Evolutionary conservation across 1,140 invertebrate species (phyloP).

Genomic region (Trypoxylus dichotomus): DNA sequence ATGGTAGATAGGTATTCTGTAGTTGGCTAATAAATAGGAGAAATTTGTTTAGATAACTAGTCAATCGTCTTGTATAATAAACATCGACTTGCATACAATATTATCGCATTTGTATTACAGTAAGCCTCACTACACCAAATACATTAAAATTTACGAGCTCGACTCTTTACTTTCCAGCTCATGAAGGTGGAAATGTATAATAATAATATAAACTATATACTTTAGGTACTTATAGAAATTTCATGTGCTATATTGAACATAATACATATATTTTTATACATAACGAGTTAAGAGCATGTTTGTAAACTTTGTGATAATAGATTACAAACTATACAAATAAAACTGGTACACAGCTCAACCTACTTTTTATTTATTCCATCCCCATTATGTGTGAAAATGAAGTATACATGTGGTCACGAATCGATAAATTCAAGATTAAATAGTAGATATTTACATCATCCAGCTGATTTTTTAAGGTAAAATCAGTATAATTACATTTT

Average conservation of each 20-base stretch:
- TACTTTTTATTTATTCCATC: not conserved
- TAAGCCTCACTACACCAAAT: not conserved
- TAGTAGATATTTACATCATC: too few species aligned
- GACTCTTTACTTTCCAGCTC: not conserved
- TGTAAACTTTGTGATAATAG: slow-evolving; percentile 17
- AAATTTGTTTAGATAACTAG: not conserved
- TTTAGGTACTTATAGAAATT: not conserved
- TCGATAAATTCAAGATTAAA: too few species aligned
- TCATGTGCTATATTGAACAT: not conserved
- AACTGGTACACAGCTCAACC: not conserved
- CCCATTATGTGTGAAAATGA: not conserved
- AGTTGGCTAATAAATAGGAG: not conserved
- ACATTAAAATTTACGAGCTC: not conserved
- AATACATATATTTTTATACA: slow-evolving; percentile 21
- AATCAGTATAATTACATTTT: too few species aligned
- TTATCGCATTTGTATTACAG: not conserved
- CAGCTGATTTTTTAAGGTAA: too few species aligned
- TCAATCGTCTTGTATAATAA: not conserved
- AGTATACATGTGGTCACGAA: not conserved
- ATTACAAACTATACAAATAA: slow-evolving; percentile 16
- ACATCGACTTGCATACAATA: not conserved
- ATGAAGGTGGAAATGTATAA: not conserved
- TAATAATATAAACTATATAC: not conserved
- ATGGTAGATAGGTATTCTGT: not conserved
- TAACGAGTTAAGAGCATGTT: not conserved